A percentile compares a stretch with the other conserved stretches of the same genome.
phyloP scores from a whole-genome alignment of 2,888 invertebrate genomes.

The Aspidiotus rigidus region DNA sequence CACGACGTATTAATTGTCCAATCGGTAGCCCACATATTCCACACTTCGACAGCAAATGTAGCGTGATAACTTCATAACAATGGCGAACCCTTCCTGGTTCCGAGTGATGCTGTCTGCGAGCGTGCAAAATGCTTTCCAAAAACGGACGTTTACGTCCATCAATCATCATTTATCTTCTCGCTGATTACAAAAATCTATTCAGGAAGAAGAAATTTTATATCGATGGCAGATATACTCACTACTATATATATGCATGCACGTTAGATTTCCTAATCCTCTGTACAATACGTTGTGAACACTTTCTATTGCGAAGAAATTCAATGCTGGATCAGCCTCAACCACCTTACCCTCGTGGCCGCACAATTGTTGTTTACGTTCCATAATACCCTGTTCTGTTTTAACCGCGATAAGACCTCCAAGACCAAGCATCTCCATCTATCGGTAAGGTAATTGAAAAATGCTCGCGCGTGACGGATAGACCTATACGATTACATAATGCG shows the following conservation, averaged over 20 bases:
- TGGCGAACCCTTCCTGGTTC: not conserved
- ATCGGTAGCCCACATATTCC: not conserved
- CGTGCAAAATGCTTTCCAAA: not conserved
- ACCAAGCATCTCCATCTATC: not conserved
- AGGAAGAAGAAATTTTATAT: not conserved
- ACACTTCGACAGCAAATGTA: not conserved
- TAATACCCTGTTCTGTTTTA: no score
- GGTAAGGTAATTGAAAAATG: not conserved
- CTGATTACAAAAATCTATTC: conserved; percentile 23
- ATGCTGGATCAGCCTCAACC: not conserved
- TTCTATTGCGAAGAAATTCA: not conserved
- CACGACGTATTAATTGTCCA: not conserved
- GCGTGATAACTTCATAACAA: not conserved
- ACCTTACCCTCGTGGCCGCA: not conserved
- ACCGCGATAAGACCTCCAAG: no score
- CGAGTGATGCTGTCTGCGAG: not conserved
- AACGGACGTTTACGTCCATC: conserved; percentile 10
- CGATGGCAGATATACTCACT: not conserved
- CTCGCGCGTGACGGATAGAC: not conserved
- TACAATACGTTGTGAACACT: not conserved
- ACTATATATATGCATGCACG: not conserved
- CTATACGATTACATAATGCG: not conserved
- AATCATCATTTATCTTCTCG: conserved; percentile 31
- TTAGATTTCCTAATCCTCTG: not conserved
- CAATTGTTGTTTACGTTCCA: not conserved